Percentiles rank a stretch among this genome's conserved stretches.
These are phyloP conservation scores for Drosophila nikananu DNA, from an alignment of 1,140 invertebrate species.

Conservation along the genomic window DNA sequence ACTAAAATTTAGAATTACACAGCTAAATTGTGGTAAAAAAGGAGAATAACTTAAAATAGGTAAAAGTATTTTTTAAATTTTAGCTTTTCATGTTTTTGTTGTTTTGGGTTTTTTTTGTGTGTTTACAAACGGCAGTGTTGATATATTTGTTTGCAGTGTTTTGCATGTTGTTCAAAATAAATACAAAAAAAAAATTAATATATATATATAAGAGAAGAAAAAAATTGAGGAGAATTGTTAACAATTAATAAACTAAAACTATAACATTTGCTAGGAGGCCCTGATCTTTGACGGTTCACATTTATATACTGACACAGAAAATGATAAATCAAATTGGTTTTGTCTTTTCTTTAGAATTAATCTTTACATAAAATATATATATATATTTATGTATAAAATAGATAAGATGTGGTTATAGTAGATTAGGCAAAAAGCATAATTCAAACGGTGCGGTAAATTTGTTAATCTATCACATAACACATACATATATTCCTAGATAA, in stretches of 20 bases:
- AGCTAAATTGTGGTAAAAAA: conserved; percentile 18
- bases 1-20: conserved; percentile 26
- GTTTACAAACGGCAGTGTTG: conserved; percentile 77
- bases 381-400: neutral
- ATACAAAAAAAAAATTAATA: conserved; percentile 19
- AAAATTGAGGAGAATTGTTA: conserved; percentile 19
- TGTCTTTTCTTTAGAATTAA: conserved; percentile 41
- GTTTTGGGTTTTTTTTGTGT: conserved; percentile 53
- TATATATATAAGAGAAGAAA: neutral
- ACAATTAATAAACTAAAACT: conserved; percentile 46
- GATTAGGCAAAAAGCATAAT: conserved; percentile 41
- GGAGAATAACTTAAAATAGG: conserved; percentile 39
- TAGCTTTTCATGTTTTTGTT: conserved; percentile 43
- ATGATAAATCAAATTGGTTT: conserved; percentile 30
- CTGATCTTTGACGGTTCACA: conserved; percentile 54
- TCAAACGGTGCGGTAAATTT: conserved; percentile 55
- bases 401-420: conserved; percentile 7
- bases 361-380: conserved; percentile 1
- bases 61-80: conserved; percentile 7
- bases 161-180: conserved; percentile 43
- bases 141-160: conserved; percentile 62
- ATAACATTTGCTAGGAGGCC: conserved; percentile 74
- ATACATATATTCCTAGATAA: conserved; percentile 37
- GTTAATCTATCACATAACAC: conserved; percentile 74
- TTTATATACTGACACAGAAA: conserved; percentile 38